Evolutionary conservation across 2,113 vertebrate genomes (phyloP), one percentile per base, ranked within the genome.

Genomic region (Tursiops truncatus): DNA sequence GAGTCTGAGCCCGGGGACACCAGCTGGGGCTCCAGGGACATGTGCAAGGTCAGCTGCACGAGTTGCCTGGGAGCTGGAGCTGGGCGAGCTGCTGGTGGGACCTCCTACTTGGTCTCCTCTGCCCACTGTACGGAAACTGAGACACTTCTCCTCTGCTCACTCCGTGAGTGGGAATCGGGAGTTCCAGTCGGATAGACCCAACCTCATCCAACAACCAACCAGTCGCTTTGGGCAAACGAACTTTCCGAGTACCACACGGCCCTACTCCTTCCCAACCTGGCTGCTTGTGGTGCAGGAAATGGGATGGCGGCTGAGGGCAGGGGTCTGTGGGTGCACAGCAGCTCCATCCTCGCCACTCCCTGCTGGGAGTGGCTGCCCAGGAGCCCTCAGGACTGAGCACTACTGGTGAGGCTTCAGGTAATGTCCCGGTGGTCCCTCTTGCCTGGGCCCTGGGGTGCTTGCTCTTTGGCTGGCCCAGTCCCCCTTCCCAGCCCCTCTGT

Each of bases 291-390:
- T 62, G 60, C 60, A 62, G 60, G 60, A 11, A 62, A 62, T 10
- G 60, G 25, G 56, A 8, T 58, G 60, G 60, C 25, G 9, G 60
- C 60, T 1, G 60, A 74, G 0, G 31, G 28, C 60, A 0, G 0
- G 0, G 31, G 2, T 44, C 20, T 13, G 26, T 0, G 3, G 18
- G 68, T n/a, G 38, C 0, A 0, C 31, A 11, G 77, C 76, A 47
- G 23, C 50, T 91, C 38, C 0, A 0, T 26, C 62, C 50, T n/a
- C 0, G 3, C 81, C 0, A 3, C 50, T 58, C 47, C 33, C 82
- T 68, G 31, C 71, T 12, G 92, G 50, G 28, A 3, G 18, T 10
- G 47, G 83, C 44, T 47, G 47, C 38, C 21, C n/a, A 21, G 82
- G 62, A 0, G 14, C 47, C n/a, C 50, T 47, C 15, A 8, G 73